Base-by-base conservation (phyloP, 2,888 invertebrate genomes). In the Phengaris arion region DNA sequence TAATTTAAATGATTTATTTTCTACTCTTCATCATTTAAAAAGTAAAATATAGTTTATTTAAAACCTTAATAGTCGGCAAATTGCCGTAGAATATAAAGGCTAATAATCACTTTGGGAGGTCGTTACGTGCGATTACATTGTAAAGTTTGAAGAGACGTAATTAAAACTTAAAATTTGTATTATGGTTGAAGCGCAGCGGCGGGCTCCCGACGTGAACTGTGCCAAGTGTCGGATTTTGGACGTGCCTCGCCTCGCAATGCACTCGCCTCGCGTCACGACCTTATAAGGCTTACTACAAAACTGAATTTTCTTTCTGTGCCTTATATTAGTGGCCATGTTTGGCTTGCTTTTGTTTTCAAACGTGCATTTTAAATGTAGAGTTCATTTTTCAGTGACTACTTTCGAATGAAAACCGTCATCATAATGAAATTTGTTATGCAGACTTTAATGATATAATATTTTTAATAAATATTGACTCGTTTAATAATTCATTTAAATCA, bases 141-240 rank as follows among this genome's bases (percentile, higher is more conserved):
- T 82, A 83, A 85, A 86, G 85, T 86, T 86, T 86, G 82, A 83
- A 83, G 83, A 85, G 81, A 83, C 84, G 90, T 91, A 92, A 93
- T 92, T 92, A 93, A 93, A 92, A 91, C 88, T 92, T 88, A 87
- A 89, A 91, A 89, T 85, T 90, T 88, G 84, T 88, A 88, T 89
- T 88, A 90, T 84, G 84, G 86, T 81, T 78, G 82, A 82, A 84
- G 84, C 84, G 76, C 84, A 83, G 84, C 82, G 79, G 79, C 81
- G 77, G 81, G 80, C 52, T 0, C 52, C 52, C 52, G 84, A 86
- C 87, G 87, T 85, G 87, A 85, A 85, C 86, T 84, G 88, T 88
- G 92, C 92, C 91, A 92, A 92, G 89, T 91, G 91, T 89, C 88
- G 88, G 90, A 88, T 89, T 89, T 87, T 80, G 87, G 86, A 92